Evolutionary conservation across 2,797 vertebrate genomes (phyloP).

Genomic region (Loriculus beryllinus): DNA sequence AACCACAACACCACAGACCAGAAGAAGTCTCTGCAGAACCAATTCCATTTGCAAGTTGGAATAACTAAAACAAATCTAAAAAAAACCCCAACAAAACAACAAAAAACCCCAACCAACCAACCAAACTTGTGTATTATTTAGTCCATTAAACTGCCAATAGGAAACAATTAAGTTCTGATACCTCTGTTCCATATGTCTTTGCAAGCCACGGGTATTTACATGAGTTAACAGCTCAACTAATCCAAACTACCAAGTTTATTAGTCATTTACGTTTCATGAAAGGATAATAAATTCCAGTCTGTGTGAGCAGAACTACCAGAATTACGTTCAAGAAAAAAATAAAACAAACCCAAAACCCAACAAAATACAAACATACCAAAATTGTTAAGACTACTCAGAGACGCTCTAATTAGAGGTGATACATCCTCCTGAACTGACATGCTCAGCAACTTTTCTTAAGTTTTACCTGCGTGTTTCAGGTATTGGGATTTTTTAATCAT

Average conservation of each 20-base stretch:
- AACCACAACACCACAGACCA: not conserved
- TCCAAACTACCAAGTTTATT: not conserved
- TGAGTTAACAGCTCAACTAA: not conserved
- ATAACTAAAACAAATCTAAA: not conserved
- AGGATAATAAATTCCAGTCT: not conserved
- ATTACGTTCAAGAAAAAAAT: not conserved
- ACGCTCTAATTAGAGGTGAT: not conserved
- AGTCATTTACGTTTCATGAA: not conserved
- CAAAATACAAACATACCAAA: accelerated
- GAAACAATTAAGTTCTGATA: not conserved
- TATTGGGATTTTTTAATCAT: not conserved
- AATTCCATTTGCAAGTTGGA: not conserved
- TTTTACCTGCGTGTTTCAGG: not conserved
- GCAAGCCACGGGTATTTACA: not conserved
- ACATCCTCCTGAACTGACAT: not conserved
- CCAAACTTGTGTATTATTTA: not conserved
- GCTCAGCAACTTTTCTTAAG: not conserved
- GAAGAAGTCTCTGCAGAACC: not conserved
- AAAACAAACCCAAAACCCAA: not conserved
- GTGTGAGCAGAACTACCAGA: not conserved
- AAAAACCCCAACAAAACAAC: too few relatives aligned
- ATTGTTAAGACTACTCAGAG: not conserved
- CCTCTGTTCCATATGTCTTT: not conserved
- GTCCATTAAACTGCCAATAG: not conserved
- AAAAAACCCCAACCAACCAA: too few relatives aligned